Conservation (phyloP, 2,888 invertebrate species). For the Deilephila elpenor region DNA sequence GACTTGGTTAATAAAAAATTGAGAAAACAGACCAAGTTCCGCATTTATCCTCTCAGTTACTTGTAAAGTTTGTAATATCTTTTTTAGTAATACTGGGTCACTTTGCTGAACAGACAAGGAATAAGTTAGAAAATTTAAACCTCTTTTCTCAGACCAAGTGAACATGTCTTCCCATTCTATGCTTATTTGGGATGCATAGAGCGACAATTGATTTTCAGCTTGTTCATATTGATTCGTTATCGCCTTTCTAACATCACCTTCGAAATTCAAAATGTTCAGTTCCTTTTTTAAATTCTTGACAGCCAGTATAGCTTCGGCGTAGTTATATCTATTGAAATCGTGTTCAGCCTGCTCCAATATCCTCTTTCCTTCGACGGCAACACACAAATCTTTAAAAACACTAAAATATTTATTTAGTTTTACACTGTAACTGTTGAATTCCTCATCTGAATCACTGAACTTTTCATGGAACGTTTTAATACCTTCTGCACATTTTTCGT, state of each 20-base stretch:
- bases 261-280: conserved; percentile 61
- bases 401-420: conserved; percentile 59
- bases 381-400: conserved; percentile 61
- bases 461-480: conserved; percentile 53
- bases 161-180: conserved; percentile 78
- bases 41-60: conserved; percentile 70
- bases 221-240: conserved; percentile 63
- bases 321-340: conserved; percentile 69
- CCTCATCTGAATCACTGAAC: conserved; percentile 57
- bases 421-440: conserved; percentile 57
- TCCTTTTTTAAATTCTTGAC: conserved; percentile 60
- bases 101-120: conserved; percentile 74
- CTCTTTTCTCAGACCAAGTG: conserved; percentile 70
- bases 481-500: conserved; percentile 52
- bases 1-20: conserved; percentile 73
- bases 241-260: conserved; percentile 64
- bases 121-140: conserved; percentile 66
- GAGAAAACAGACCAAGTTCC: conserved; percentile 73
- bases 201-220: conserved; percentile 70
- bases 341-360: conserved; percentile 69
- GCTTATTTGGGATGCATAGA: conserved; percentile 73
- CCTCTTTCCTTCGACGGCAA: conserved; percentile 64
- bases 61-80: conserved; percentile 72
- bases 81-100: conserved; percentile 69
- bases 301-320: conserved; percentile 65